These are phyloP conservation scores for Drosophila kuntzei DNA, from an alignment of 2,888 invertebrate genomes.

Conservation along the genomic window DNA sequence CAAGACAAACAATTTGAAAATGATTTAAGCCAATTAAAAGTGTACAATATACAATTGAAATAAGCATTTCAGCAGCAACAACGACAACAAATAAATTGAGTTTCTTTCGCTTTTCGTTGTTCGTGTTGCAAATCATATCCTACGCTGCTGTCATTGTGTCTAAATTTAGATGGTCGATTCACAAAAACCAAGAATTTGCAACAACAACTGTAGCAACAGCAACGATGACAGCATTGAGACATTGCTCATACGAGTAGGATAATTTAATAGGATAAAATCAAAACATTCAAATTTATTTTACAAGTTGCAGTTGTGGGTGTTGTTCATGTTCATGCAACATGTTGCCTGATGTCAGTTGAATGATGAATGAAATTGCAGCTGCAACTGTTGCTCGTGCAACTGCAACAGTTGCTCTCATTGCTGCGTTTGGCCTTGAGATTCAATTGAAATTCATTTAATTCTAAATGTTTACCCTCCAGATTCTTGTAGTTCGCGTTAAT, in stretches of 20 bases:
- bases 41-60: slow-evolving; percentile 29
- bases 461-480: slow-evolving; percentile 77
- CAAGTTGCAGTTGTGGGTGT: slow-evolving; percentile 22
- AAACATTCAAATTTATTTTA: background rate
- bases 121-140: slow-evolving; percentile 64
- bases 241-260: slow-evolving; percentile 14
- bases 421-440: slow-evolving; percentile 12
- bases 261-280: background rate
- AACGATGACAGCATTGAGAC: slow-evolving; percentile 21
- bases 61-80: background rate
- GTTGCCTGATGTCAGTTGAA: slow-evolving; percentile 32
- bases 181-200: slow-evolving; percentile 60
- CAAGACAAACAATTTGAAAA: slow-evolving; percentile 73
- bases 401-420: background rate
- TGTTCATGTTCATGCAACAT: slow-evolving; percentile 36
- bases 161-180: slow-evolving; percentile 66
- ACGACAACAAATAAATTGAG: slow-evolving; percentile 3
- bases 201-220: slow-evolving; percentile 25
- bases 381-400: slow-evolving; percentile 14
- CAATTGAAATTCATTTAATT: background rate
- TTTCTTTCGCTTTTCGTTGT: slow-evolving; percentile 8
- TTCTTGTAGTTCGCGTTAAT: slow-evolving; percentile 83
- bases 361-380: slow-evolving; percentile 33
- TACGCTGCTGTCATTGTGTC: slow-evolving; percentile 68
- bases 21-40: slow-evolving; percentile 78